phyloP scores from a whole-genome alignment of 1,140 invertebrate species.

The Drosophila trapezifrons region DNA sequence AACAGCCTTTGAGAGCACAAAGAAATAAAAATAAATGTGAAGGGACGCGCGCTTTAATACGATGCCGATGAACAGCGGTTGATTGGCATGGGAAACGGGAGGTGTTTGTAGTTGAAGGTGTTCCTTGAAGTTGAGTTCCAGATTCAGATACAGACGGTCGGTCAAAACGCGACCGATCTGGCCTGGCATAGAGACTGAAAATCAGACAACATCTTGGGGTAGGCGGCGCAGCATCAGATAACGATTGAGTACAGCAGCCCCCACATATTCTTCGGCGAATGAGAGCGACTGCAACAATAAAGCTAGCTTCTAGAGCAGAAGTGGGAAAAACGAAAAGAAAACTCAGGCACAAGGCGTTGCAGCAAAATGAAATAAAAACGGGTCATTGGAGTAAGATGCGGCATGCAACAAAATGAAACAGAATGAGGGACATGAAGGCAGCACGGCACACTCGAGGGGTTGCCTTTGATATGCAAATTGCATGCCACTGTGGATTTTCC shows the following conservation, averaged over 20 bases:
- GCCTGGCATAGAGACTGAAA: constrained; percentile 72
- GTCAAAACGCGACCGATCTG: constrained; percentile 45
- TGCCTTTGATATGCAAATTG: constrained; percentile 81
- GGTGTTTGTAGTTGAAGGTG: background rate
- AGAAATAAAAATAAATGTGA: background rate
- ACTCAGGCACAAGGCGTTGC: constrained; percentile 28
- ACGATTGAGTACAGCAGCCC: constrained; percentile 67
- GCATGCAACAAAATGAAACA: constrained; percentile 44
- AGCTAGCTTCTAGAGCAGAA: constrained; percentile 61
- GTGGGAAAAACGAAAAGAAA: constrained; percentile 53
- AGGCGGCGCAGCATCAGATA: constrained; percentile 71
- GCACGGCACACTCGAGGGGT: constrained; percentile 31
- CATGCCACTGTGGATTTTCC: constrained; percentile 49
- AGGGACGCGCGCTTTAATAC: no score
- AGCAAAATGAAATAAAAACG: constrained; percentile 76
- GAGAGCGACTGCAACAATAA: constrained; percentile 43
- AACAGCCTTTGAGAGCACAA: background rate
- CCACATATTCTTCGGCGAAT: background rate
- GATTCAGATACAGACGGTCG: constrained; percentile 37
- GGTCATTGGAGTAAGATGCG: constrained; percentile 78
- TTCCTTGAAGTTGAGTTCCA: constrained; percentile 9
- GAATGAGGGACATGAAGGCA: constrained; percentile 25
- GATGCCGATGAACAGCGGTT: constrained; percentile 38
- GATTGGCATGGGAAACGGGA: constrained; percentile 43
- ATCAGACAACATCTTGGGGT: constrained; percentile 76